Base-by-base conservation (phyloP, 2,113 vertebrate species). In the Larimichthys polyactis region DNA sequence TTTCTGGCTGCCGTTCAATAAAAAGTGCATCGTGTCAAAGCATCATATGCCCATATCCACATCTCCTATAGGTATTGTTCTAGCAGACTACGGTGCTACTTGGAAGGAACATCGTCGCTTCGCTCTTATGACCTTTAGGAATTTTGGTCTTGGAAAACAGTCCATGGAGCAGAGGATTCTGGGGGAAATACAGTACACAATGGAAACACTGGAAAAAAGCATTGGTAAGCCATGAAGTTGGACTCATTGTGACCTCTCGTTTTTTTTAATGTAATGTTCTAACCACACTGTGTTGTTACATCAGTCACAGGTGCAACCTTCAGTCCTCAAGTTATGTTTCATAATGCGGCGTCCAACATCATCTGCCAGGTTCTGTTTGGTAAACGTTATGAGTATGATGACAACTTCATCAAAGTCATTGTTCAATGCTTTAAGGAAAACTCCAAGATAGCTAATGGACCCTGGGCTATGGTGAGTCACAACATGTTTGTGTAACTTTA, bases 91-190 rank as follows among this genome's bases (percentile, higher is more conserved):
- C 0, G 94, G 93, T 0, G 59, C 11, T 0, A 0, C 15, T 0
- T 96, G 96, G 96, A 95, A 84, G 32, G 94, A 96, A 68, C 85
- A 89, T 70, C 90, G 95, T 4, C 93, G 87, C 43, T 97, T 97
- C 40, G 44, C 92, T 0, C 12, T 96, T 48, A 82, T 83, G 46
- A 94, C 94, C 0, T 52, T 97, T 83, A 95, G 92, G 84, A 94
- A 95, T 79, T 95, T 96, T 11, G 96, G 95, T 7, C 83, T 96
- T 85, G 96, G 96, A 80, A 96, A 96, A 83, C 93, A 92, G 81
- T 93, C 95, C 0, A 87, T 96, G 94, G 96, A 96, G 79, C 78
- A 94, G 22, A 90, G 80, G 82, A 92, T 96, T 87, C 75, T 20
- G 0, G 89, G 94, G 72, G 96, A 97, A 84, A 88, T 90, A 0